A percentile compares a stretch with the other conserved stretches of the same genome.
Evolutionary conservation across 2,797 vertebrate genomes (phyloP).

Genomic region (Monodelphis domestica): DNA sequence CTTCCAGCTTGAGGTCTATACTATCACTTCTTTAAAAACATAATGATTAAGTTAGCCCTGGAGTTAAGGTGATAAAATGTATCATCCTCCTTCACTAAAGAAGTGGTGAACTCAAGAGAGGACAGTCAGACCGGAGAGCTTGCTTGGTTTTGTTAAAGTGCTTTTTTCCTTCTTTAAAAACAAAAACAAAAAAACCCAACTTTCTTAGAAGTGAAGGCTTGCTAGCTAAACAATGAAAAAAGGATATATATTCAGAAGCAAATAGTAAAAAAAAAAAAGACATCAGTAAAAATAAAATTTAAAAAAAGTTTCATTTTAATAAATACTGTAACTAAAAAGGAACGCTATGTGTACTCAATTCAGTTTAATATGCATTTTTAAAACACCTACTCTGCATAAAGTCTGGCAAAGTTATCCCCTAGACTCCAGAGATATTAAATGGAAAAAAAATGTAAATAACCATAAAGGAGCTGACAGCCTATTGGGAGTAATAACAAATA

Average conservation of each 20-base stretch:
- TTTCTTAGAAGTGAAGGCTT: neutral
- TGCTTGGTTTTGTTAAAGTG: constrained; percentile 28
- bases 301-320: neutral
- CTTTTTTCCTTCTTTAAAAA: neutral
- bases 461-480: neutral
- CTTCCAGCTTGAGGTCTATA: neutral
- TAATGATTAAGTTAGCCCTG: neutral
- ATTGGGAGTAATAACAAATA: neutral
- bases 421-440: neutral
- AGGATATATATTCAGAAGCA: neutral
- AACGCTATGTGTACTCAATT: neutral
- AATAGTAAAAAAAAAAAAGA: neutral
- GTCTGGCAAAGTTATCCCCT: neutral
- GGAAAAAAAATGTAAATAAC: neutral
- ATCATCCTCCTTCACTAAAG: neutral
- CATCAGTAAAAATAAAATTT: neutral
- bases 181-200: neutral
- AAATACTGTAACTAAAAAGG: neutral
- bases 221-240: neutral
- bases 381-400: neutral
- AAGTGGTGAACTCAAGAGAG: constrained; percentile 37
- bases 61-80: constrained; percentile 48
- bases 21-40: neutral
- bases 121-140: neutral
- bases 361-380: neutral